These are phyloP conservation scores for Ciconia stormi DNA, from an alignment of 2,113 vertebrate species.

Conservation along the genomic window DNA sequence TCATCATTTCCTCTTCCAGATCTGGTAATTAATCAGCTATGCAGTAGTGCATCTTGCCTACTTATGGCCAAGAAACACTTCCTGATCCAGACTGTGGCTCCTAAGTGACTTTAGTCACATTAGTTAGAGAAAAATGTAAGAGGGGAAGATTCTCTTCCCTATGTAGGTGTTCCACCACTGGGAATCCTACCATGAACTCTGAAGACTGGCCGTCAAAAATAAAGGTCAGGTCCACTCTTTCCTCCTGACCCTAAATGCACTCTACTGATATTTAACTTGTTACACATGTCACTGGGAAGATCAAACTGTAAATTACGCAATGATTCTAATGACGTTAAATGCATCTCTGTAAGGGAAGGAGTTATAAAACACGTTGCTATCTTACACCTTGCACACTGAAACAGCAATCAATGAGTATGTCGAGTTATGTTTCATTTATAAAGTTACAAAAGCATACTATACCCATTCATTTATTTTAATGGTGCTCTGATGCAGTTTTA, in stretches of 20 bases:
- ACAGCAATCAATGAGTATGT: neutral
- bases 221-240: neutral
- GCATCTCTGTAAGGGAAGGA: neutral
- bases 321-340: slow-evolving; percentile 12
- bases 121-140: neutral
- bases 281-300: slow-evolving; percentile 14
- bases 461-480: neutral
- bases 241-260: neutral
- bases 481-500: neutral
- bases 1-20: neutral
- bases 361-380: neutral
- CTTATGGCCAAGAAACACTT: neutral
- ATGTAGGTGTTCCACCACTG: neutral
- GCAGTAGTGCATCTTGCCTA: neutral
- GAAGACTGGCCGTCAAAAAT: neutral
- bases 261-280: slow-evolving; percentile 36
- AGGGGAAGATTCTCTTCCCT: neutral
- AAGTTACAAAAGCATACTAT: neutral
- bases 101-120: neutral
- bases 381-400: neutral
- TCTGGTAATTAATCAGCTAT: neutral
- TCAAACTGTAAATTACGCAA: slow-evolving; percentile 24
- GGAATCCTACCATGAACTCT: neutral
- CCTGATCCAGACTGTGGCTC: neutral
- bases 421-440: neutral